These are phyloP conservation scores for Tipula vernalis DNA, from an alignment of 2,888 invertebrate species.

Conservation along the genomic window DNA sequence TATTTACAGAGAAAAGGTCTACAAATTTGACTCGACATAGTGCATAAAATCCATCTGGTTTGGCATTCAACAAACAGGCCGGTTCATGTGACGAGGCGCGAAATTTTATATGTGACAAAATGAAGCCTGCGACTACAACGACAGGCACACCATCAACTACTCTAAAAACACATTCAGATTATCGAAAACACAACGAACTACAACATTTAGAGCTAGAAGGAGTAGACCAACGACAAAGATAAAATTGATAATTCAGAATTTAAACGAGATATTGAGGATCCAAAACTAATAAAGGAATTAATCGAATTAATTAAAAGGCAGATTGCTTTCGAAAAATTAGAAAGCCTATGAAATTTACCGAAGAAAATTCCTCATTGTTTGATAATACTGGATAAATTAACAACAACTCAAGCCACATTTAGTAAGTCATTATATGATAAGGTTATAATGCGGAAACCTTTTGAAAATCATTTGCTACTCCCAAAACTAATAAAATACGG, in stretches of 20 bases:
- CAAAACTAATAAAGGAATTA: slow-evolving; percentile 62
- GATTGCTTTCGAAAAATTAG: slow-evolving; percentile 85
- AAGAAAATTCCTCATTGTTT: slow-evolving; percentile 38
- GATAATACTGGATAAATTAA: slow-evolving; percentile 31
- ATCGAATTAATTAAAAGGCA: slow-evolving; percentile 72
- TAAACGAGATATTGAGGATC: slow-evolving; percentile 29
- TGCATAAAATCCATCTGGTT: too few relatives aligned
- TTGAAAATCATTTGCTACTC: background rate
- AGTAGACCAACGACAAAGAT: slow-evolving; percentile 35
- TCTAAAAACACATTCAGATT: slow-evolving; percentile 35
- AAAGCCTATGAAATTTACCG: slow-evolving; percentile 52
- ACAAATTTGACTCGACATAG: too few relatives aligned
- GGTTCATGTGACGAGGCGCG: slow-evolving; percentile 87
- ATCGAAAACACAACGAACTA: slow-evolving; percentile 29
- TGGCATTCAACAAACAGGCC: slow-evolving; percentile 81
- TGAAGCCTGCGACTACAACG: slow-evolving; percentile 21
- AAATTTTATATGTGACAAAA: slow-evolving; percentile 59
- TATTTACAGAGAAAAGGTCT: too few relatives aligned
- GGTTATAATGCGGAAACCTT: slow-evolving; percentile 42
- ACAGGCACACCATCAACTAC: slow-evolving; percentile 24
- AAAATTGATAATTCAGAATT: slow-evolving; percentile 39
- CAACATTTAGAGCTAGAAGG: slow-evolving; percentile 32
- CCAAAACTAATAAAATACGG: slow-evolving; percentile 24
- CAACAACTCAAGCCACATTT: slow-evolving; percentile 50
- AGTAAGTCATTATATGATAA: slow-evolving; percentile 66